phyloP scores from a whole-genome alignment of 2,888 invertebrate species.

The Eucera pruinosa region DNA sequence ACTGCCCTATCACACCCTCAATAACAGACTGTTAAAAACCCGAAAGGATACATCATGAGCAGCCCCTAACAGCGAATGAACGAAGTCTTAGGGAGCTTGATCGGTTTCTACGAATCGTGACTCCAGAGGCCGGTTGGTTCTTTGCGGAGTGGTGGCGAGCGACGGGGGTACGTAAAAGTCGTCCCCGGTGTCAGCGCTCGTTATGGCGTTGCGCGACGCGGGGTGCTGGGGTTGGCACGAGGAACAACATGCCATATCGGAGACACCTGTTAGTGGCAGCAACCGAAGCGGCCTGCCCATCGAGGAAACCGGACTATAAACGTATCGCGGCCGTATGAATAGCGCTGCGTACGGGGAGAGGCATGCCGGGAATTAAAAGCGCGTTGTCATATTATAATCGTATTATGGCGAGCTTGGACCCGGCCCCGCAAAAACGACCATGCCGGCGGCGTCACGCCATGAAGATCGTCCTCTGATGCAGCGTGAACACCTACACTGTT shows the following conservation, averaged over 20 bases:
- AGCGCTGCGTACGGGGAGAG: constrained; percentile 60
- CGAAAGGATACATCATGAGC: not conserved
- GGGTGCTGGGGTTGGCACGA: constrained; percentile 70
- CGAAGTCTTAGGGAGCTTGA: constrained; percentile 8
- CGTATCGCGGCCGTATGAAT: constrained; percentile 74
- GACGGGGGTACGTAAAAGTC: constrained; percentile 58
- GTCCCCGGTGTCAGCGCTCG: constrained; percentile 66
- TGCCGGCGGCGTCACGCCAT: constrained; percentile 59
- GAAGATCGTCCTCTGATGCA: constrained; percentile 61
- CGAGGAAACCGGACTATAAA: constrained; percentile 62
- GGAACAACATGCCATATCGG: constrained; percentile 82
- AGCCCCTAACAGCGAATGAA: too few species aligned
- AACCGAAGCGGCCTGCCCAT: constrained; percentile 44
- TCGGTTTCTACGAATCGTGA: constrained; percentile 33
- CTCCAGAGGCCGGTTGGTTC: constrained; percentile 14
- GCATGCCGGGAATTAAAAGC: constrained; percentile 81
- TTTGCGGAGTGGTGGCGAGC: constrained; percentile 34
- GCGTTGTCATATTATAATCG: constrained; percentile 81
- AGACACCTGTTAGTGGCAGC: constrained; percentile 81
- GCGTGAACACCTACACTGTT: constrained; percentile 43
- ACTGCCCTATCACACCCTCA: too few species aligned
- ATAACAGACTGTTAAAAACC: not conserved
- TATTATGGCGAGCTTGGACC: constrained; percentile 77
- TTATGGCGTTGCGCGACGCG: constrained; percentile 70
- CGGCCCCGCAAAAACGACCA: constrained; percentile 62